A percentile compares a stretch with the other conserved stretches of the same genome.
Conservation (phyloP, 1,140 invertebrate species). For the Penaeus vannamei region DNA sequence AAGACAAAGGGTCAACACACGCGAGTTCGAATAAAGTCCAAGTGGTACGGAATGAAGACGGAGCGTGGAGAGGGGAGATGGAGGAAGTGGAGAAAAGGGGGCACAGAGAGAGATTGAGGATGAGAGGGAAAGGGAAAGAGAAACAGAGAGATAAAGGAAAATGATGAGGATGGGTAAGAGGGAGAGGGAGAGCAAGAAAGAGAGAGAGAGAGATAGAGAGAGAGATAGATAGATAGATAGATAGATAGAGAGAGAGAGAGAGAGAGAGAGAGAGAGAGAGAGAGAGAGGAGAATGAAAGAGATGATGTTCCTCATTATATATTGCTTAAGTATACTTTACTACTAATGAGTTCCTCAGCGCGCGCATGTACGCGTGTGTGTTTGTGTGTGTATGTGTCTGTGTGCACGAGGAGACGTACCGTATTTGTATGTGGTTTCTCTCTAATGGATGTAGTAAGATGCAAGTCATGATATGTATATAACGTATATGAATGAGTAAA, state of each 20-base stretch:
- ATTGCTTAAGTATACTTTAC: conserved; percentile 6
- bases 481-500: not conserved
- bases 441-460: no score
- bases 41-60: not conserved
- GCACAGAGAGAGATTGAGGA: not conserved
- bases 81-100: not conserved
- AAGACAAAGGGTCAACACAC: no score
- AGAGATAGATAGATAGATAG: conserved; percentile 7
- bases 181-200: not conserved
- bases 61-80: not conserved
- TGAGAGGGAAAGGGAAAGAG: not conserved
- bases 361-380: conserved; percentile 1
- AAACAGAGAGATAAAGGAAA: not conserved
- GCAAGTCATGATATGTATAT: no score
- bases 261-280: conserved; percentile 28
- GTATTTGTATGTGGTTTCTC: not conserved
- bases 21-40: no score
- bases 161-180: not conserved
- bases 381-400: conserved; percentile 7
- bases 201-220: conserved; percentile 3
- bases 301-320: not conserved
- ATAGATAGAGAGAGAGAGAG: conserved; percentile 19
- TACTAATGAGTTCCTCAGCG: conserved; percentile 4
- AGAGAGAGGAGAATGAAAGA: conserved; percentile 8
- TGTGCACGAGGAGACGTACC: not conserved